These are phyloP conservation scores for Amiota communis DNA, from an alignment of 2,888 invertebrate species.

Conservation along the genomic window DNA sequence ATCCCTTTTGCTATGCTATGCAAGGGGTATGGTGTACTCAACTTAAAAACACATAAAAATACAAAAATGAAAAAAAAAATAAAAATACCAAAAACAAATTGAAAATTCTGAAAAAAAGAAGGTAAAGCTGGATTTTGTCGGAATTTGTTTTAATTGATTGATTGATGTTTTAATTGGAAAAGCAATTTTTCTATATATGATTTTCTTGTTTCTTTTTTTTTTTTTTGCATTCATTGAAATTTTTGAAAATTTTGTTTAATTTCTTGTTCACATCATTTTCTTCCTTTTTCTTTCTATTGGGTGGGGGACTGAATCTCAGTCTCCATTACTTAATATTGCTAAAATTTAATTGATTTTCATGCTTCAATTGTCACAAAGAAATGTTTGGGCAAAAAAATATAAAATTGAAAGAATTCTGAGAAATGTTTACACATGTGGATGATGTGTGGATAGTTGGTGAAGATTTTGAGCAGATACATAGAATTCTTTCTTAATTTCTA, in stretches of 20 bases:
- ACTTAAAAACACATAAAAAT: slow-evolving; percentile 36
- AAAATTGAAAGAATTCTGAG: background rate
- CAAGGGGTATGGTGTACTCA: too few species aligned
- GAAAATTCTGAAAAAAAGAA: slow-evolving; percentile 8
- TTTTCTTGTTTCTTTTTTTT: slow-evolving; percentile 37
- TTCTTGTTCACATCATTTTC: slow-evolving; percentile 29
- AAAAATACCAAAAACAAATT: slow-evolving; percentile 37
- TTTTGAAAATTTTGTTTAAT: too few species aligned
- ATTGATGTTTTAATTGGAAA: slow-evolving; percentile 71
- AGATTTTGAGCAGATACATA: too few species aligned
- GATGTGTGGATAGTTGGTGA: too few species aligned
- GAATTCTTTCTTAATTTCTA: too few species aligned
- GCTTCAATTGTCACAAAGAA: slow-evolving; percentile 62
- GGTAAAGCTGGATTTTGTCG: slow-evolving; percentile 52
- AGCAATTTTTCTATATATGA: slow-evolving; percentile 54
- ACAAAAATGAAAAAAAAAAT: slow-evolving; percentile 32
- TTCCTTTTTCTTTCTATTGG: slow-evolving; percentile 42
- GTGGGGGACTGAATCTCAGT: slow-evolving; percentile 3
- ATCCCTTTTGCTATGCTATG: background rate
- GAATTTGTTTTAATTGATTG: slow-evolving; percentile 68
- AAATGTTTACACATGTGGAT: background rate
- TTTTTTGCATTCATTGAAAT: slow-evolving; percentile 35
- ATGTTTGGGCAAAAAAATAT: background rate
- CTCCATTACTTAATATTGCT: slow-evolving; percentile 50
- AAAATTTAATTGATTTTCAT: slow-evolving; percentile 66